These are phyloP conservation scores for Cotesia typhae DNA, from an alignment of 1,140 invertebrate species.

Conservation along the genomic window DNA sequence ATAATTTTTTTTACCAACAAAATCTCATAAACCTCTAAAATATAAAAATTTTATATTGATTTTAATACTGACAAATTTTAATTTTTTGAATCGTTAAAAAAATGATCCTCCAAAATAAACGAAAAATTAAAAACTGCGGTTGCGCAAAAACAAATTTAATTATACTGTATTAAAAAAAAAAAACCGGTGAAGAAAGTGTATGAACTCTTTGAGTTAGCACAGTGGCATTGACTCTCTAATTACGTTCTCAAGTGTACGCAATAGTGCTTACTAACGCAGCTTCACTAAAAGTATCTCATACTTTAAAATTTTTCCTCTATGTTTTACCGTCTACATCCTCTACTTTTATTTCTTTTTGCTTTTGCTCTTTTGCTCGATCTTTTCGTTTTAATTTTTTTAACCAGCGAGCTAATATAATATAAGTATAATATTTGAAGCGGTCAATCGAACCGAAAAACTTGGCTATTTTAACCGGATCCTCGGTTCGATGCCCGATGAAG, in stretches of 20 bases:
- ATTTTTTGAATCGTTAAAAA: too few relatives aligned
- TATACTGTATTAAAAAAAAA: not conserved
- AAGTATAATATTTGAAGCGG: conserved; percentile 8
- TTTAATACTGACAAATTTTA: conserved; percentile 9
- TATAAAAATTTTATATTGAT: not conserved
- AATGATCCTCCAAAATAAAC: too few relatives aligned
- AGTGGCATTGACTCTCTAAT: conserved; percentile 19
- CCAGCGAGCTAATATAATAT: not conserved
- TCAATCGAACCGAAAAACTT: conserved; percentile 17
- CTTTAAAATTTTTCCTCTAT: not conserved
- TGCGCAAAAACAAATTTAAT: too few relatives aligned
- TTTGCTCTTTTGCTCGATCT: too few relatives aligned
- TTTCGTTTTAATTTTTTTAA: too few relatives aligned
- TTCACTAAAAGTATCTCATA: not conserved
- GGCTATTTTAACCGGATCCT: conserved; percentile 30
- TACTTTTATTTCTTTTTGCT: too few relatives aligned
- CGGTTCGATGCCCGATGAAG: conserved; percentile 20
- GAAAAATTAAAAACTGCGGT: too few relatives aligned
- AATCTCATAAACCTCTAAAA: not conserved
- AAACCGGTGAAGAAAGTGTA: not conserved
- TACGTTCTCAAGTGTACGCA: conserved; percentile 2
- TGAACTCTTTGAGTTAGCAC: conserved; percentile 18
- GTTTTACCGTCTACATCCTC: not conserved
- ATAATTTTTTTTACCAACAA: too few relatives aligned
- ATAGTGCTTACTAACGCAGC: not conserved